These are phyloP conservation scores for Caloenas nicobarica DNA, from an alignment of 2,113 vertebrate species.

Conservation along the genomic window DNA sequence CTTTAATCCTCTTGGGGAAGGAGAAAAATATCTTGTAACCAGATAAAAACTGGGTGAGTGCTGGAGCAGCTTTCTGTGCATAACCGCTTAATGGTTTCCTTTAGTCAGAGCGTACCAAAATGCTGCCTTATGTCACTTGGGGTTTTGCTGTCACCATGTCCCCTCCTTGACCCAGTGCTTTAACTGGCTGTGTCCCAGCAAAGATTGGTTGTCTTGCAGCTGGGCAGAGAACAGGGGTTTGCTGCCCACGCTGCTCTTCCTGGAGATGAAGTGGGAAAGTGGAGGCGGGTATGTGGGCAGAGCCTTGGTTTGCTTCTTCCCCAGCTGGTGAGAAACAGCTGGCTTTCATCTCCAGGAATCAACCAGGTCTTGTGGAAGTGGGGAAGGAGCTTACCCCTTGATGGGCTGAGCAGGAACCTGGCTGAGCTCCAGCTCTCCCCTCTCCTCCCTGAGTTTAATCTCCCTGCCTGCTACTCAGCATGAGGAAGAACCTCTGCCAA, in stretches of 20 bases:
- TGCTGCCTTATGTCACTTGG: fast-evolving
- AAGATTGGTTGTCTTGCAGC: neutral
- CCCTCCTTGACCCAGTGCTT: neutral
- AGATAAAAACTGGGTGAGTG: neutral
- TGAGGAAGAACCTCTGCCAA: neutral
- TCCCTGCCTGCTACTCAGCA: neutral
- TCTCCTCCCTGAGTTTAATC: neutral
- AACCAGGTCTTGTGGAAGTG: neutral
- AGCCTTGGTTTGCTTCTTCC: neutral
- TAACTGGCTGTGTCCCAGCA: neutral
- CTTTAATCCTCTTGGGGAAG: neutral
- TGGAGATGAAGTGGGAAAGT: too few relatives aligned
- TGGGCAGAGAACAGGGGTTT: neutral
- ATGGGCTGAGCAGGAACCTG: neutral
- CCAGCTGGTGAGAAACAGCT: neutral
- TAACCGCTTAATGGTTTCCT: neutral
- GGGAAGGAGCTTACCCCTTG: neutral
- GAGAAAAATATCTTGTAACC: neutral
- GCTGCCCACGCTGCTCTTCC: neutral
- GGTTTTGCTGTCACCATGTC: neutral
- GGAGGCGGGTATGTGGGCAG: neutral
- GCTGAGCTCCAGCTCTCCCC: neutral
- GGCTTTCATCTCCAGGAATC: neutral
- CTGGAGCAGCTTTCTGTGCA: neutral
- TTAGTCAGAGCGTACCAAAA: neutral